Percentiles rank a stretch among this genome's conserved stretches.
Evolutionary conservation across 2,113 vertebrate species (phyloP).

Genomic region (Nannobrachium achirus): DNA sequence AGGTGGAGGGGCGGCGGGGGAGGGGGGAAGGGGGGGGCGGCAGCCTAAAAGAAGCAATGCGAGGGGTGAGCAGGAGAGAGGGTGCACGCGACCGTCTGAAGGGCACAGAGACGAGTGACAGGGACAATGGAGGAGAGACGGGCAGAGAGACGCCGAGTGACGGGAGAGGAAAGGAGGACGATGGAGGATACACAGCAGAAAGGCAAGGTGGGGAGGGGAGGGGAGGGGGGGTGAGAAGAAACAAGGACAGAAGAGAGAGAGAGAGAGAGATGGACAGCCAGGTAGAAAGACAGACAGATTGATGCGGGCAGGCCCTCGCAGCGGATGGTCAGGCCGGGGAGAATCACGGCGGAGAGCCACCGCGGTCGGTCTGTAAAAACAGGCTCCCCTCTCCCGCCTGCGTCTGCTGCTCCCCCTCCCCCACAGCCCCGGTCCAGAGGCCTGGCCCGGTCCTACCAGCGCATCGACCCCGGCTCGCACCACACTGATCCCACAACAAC

Average conservation of each 20-base stretch:
- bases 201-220: slow-evolving; percentile 20
- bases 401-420: slow-evolving; percentile 77
- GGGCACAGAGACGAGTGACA: slow-evolving; percentile 68
- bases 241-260: slow-evolving; percentile 47
- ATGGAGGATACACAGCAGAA: slow-evolving; percentile 11
- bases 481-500: slow-evolving; percentile 45
- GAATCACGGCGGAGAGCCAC: slow-evolving; percentile 61
- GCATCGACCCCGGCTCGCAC: slow-evolving; percentile 61
- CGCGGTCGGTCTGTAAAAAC: slow-evolving; percentile 75
- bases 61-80: slow-evolving; percentile 29
- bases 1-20: slow-evolving; percentile 10
- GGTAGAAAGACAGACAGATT: slow-evolving; percentile 18
- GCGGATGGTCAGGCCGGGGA: slow-evolving; percentile 62
- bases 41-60: slow-evolving; percentile 38
- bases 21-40: slow-evolving; percentile 37
- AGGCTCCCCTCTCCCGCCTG: slow-evolving; percentile 65
- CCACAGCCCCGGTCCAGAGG: slow-evolving; percentile 74
- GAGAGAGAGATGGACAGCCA: slow-evolving; percentile 48
- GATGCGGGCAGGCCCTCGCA: slow-evolving; percentile 37
- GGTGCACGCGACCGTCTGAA: slow-evolving; percentile 69
- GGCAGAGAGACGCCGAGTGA: slow-evolving; percentile 20
- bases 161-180: slow-evolving; percentile 47
- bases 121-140: slow-evolving; percentile 31
- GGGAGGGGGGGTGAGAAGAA: slow-evolving; percentile 17
- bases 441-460: slow-evolving; percentile 75